Evolutionary conservation across 2,797 vertebrate species (phyloP).

Genomic region (Myiotriccus ornatus): DNA sequence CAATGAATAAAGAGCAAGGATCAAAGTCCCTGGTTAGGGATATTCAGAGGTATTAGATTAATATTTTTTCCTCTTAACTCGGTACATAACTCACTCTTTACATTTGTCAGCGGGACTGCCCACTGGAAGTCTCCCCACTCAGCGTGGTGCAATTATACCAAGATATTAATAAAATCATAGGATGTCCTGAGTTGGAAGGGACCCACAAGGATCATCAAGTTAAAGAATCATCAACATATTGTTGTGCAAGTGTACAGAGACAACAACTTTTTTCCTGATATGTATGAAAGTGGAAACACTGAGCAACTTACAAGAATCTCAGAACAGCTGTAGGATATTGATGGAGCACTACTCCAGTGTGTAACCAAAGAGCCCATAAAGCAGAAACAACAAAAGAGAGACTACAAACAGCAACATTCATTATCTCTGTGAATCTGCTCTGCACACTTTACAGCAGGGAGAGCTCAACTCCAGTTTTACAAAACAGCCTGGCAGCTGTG

Average conservation of each 20-base stretch:
- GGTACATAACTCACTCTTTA: not conserved
- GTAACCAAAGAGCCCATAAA: not conserved
- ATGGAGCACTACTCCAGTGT: not conserved
- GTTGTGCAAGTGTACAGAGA: not conserved
- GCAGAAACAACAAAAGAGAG: not conserved
- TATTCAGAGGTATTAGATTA: not conserved
- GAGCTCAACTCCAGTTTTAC: not conserved
- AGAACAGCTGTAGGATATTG: not conserved
- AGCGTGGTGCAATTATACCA: accelerated
- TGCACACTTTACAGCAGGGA: not conserved
- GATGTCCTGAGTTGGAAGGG: not conserved
- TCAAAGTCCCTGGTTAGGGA: not conserved
- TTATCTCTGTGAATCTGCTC: not conserved
- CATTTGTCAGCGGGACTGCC: not conserved
- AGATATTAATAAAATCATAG: not conserved
- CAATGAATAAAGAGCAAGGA: not conserved
- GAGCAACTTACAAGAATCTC: not conserved
- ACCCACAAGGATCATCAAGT: not conserved
- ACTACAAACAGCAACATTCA: not conserved
- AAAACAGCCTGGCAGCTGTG: not conserved
- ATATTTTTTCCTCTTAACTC: not conserved
- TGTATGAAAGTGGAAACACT: not conserved
- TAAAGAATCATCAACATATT: not conserved
- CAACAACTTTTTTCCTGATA: not conserved
- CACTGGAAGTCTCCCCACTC: not conserved